Evolutionary conservation across 1,140 invertebrate species (phyloP).

Genomic region (Anastatus disparis): DNA sequence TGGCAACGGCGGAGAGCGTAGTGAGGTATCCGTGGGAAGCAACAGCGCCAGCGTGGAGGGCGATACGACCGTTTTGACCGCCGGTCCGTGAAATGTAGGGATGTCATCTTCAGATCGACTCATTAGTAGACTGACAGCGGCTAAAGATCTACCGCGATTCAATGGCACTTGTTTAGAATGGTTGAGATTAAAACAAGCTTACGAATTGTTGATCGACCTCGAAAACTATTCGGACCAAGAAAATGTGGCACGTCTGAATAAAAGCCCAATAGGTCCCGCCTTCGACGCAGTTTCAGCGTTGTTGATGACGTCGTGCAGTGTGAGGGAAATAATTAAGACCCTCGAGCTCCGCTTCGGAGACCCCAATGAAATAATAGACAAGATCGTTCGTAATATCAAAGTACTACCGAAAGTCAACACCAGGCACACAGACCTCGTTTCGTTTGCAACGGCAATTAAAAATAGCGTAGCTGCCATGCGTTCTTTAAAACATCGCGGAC

Average conservation of each 20-base stretch:
- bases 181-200: neutral
- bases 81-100: no score
- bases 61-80: no score
- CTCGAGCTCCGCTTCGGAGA: conserved; percentile 11
- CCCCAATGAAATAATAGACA: neutral
- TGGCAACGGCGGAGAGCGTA: no score
- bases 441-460: neutral
- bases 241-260: neutral
- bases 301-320: neutral
- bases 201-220: neutral
- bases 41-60: no score
- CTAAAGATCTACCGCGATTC: neutral
- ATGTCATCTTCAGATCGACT: no score
- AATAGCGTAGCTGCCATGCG: no score
- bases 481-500: neutral
- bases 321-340: neutral
- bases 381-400: neutral
- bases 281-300: neutral
- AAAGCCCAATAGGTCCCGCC: neutral
- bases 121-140: neutral
- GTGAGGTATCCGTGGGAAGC: no score
- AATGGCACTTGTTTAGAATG: neutral
- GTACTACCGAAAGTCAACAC: neutral
- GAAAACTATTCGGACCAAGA: neutral
- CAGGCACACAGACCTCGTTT: neutral